These are phyloP conservation scores for Nasonia vitripennis DNA, from an alignment of 1,140 invertebrate genomes.

Conservation along the genomic window DNA sequence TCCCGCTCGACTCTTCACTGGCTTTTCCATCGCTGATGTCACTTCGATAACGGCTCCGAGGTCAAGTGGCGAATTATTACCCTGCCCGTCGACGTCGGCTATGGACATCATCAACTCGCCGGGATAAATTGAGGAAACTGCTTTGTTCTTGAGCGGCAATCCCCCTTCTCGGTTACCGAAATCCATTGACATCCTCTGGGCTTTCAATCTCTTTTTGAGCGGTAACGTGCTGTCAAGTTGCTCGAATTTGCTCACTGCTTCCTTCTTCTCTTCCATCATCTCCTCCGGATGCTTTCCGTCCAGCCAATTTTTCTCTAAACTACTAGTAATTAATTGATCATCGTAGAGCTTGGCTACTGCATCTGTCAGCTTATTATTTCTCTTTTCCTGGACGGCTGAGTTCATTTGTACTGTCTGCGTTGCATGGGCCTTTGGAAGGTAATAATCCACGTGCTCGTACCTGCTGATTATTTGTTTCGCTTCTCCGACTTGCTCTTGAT, in stretches of 20 bases:
- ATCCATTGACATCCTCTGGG: slow-evolving; percentile 57
- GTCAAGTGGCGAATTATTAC: slow-evolving; percentile 20
- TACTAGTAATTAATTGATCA: slow-evolving; percentile 60
- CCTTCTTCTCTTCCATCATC: neutral
- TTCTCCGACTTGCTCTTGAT: too few relatives aligned
- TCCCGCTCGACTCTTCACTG: neutral
- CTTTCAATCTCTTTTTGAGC: slow-evolving; percentile 69
- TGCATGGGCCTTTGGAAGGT: slow-evolving; percentile 60
- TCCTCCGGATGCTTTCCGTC: slow-evolving; percentile 50
- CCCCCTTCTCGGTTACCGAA: slow-evolving; percentile 51
- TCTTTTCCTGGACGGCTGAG: slow-evolving; percentile 62
- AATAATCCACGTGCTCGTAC: slow-evolving; percentile 29
- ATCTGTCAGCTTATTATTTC: slow-evolving; percentile 53
- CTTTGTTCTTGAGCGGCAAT: slow-evolving; percentile 35
- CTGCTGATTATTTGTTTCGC: too few relatives aligned
- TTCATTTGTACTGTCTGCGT: slow-evolving; percentile 61
- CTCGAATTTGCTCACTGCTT: slow-evolving; percentile 34
- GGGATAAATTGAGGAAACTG: slow-evolving; percentile 60
- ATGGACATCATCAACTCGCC: slow-evolving; percentile 66
- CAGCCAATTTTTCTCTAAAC: slow-evolving; percentile 58
- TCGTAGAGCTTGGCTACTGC: slow-evolving; percentile 63
- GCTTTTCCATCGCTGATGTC: neutral
- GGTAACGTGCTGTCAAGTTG: slow-evolving; percentile 64
- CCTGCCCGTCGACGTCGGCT: slow-evolving; percentile 54
- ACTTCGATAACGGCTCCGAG: slow-evolving; percentile 29